These are phyloP conservation scores for Lysiphlebus fabarum DNA, from an alignment of 1,140 invertebrate species.

Conservation along the genomic window DNA sequence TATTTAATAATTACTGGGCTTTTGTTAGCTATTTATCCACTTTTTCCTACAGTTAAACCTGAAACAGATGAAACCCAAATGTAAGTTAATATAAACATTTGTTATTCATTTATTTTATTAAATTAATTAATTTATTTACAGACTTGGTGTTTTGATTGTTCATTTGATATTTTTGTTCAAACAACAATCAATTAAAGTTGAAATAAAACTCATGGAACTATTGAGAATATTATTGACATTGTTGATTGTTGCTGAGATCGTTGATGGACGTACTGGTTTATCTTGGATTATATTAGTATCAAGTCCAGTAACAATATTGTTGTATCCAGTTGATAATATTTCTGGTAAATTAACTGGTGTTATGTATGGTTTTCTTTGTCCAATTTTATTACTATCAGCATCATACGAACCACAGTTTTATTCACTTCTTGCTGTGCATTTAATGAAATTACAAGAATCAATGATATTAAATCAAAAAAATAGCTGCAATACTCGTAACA, in stretches of 20 bases:
- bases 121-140: slow-evolving; percentile 29
- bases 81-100: slow-evolving; percentile 41
- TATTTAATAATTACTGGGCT: slow-evolving; percentile 37
- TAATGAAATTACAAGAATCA: slow-evolving; percentile 55
- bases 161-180: slow-evolving; percentile 25
- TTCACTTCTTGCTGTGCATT: slow-evolving; percentile 57
- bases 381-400: slow-evolving; percentile 59
- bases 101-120: slow-evolving; percentile 12
- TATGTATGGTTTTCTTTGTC: slow-evolving; percentile 39
- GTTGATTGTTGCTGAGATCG: slow-evolving; percentile 34
- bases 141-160: slow-evolving; percentile 36
- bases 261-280: slow-evolving; percentile 41
- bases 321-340: slow-evolving; percentile 33
- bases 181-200: not conserved
- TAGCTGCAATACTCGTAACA: slow-evolving; percentile 5
- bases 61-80: slow-evolving; percentile 54
- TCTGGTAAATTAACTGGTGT: slow-evolving; percentile 40
- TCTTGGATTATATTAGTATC: slow-evolving; percentile 47
- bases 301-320: slow-evolving; percentile 42
- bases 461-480: slow-evolving; percentile 5
- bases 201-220: slow-evolving; percentile 35
- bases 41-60: slow-evolving; percentile 65
- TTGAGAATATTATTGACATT: slow-evolving; percentile 38
- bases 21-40: slow-evolving; percentile 67
- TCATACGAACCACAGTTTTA: slow-evolving; percentile 67